Evolutionary conservation across 1,140 invertebrate species (phyloP).

Genomic region (Neodiprion virginianus): DNA sequence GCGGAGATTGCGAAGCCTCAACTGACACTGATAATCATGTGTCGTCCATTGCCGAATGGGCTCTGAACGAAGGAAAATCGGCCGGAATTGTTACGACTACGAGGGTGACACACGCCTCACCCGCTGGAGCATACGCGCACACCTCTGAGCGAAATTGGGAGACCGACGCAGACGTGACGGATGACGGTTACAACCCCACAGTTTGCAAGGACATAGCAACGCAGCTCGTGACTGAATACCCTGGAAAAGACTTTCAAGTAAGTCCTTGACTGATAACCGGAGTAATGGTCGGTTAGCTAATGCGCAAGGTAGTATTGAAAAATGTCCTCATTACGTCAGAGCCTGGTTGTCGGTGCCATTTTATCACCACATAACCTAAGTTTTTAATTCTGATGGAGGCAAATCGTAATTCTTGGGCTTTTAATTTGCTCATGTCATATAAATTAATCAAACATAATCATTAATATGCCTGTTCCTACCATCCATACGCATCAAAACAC

Average conservation of each 20-base stretch:
- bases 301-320: background rate
- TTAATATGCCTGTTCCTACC: no score
- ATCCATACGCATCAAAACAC: no score
- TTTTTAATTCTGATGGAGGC: no score
- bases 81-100: conserved; percentile 72
- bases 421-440: no score
- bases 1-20: conserved; percentile 66
- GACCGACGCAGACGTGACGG: conserved; percentile 47
- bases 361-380: no score
- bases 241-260: conserved; percentile 60
- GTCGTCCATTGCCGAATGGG: conserved; percentile 75
- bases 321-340: no score
- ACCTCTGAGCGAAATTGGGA: conserved; percentile 59
- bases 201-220: conserved; percentile 60
- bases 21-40: conserved; percentile 67
- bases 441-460: no score
- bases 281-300: background rate
- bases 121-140: conserved; percentile 66
- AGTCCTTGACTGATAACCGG: background rate
- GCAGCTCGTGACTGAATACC: conserved; percentile 58
- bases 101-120: conserved; percentile 68
- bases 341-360: no score
- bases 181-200: conserved; percentile 27
- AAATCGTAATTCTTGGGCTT: no score
- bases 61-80: conserved; percentile 73